Evolutionary conservation across 2,888 invertebrate genomes (phyloP), one percentile per base, ranked within the genome.

Genomic region (Drosophila rubida): DNA sequence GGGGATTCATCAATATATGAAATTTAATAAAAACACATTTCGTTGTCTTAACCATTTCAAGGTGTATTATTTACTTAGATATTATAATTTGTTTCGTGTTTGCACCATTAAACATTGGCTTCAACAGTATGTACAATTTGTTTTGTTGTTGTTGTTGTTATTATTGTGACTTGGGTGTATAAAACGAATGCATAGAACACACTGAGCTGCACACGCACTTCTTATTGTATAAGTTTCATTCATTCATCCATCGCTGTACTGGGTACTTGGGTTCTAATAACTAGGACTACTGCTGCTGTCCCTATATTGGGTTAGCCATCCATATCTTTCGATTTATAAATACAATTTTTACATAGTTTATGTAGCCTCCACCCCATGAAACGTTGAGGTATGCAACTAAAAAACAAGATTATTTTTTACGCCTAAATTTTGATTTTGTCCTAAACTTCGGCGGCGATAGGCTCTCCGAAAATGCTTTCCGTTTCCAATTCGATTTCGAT

Each of bases 321-420:
- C 60, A 57, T 80, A 65, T 48, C 37, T 54, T 61, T 60, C 59
- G 61, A 61, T 73, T 76, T 76, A 80, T 80, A 83, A 80, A 35
- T 84, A 87, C 81, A 87, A 48, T 51, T 45, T 68, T 75, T 79
- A 77, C 68, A 69, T 61, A 65, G 58, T 54, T 44, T 62, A 67
- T 41, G 39, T 69, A 82, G 87, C 82, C 82, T 88, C 81, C 87
- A 84, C 74, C 84, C 78, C 85, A 69, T 69, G 49, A 74, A 65
- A 69, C 32, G 57, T 32, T 84, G 81, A 88, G 89, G 87, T 84
- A 77, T 65, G 75, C 49, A 75, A 70, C 62, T 75, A 79, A 22
- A 58, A 60, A 32, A 32, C 32, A 32, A n/a, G 58, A 54, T 61
- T 68, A 42, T 35, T 63, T 65, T 41, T 71, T 68, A 58, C 67